Evolutionary conservation across 2,113 vertebrate genomes (phyloP).

Genomic region (Athene cunicularia): DNA sequence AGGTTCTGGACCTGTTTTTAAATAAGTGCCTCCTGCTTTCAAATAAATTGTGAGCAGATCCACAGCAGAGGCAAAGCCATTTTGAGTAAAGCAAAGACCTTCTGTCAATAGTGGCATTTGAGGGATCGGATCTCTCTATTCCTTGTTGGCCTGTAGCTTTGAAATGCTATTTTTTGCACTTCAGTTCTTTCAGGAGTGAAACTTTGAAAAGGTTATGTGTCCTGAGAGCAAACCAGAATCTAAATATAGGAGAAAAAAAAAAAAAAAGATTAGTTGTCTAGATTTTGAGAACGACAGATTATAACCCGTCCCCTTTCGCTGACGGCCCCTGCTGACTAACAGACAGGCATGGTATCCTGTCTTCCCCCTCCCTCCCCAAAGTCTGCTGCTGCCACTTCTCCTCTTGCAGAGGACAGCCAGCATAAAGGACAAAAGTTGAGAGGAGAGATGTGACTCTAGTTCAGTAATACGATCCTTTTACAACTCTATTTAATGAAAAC

Average conservation of each 20-base stretch:
- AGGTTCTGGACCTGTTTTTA: not conserved
- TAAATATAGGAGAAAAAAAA: constrained; percentile 5
- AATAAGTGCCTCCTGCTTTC: not conserved
- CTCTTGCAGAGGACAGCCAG: not conserved
- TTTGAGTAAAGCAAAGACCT: not conserved
- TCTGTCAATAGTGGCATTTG: not conserved
- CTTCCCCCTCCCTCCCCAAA: not conserved
- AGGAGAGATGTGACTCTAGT: not conserved
- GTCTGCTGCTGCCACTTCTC: not conserved
- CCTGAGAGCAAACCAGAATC: not conserved
- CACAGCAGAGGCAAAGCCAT: not conserved
- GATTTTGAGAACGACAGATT: not conserved
- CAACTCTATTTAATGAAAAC: constrained; percentile 49
- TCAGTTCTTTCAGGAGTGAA: not conserved
- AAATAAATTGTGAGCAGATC: not conserved
- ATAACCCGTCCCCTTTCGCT: not conserved
- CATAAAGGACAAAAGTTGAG: not conserved
- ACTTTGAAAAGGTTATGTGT: not conserved
- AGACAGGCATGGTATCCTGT: not conserved
- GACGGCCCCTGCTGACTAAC: not conserved
- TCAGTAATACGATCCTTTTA: not conserved
- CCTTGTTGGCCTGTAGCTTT: not conserved
- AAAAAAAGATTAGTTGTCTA: not conserved
- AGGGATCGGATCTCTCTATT: not conserved
- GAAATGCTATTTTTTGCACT: not conserved